These are phyloP conservation scores for Lepidocolaptes lacrymiger DNA, from an alignment of 2,797 vertebrate genomes.

Conservation along the genomic window DNA sequence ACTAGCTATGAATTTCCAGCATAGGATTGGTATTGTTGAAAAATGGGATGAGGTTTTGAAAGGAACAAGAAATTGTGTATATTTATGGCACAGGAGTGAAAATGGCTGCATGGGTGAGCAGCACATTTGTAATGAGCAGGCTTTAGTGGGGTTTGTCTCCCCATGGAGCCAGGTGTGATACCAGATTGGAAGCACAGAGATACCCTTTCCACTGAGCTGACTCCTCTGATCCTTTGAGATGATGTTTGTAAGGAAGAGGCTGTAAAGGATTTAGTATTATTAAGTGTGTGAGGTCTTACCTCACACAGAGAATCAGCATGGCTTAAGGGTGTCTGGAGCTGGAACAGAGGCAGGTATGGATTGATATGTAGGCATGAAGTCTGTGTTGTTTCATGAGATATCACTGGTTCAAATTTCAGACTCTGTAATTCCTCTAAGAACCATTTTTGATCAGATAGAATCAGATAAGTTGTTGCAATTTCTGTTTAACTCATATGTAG, in stretches of 20 bases:
- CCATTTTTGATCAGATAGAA: background rate
- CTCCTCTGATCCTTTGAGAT: background rate
- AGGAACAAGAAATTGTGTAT: background rate
- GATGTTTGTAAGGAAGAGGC: background rate
- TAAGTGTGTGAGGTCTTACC: background rate
- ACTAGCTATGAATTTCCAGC: background rate
- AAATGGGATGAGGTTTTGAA: background rate
- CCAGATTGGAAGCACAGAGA: background rate
- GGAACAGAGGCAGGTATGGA: background rate
- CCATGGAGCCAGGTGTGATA: background rate
- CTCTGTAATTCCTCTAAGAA: background rate
- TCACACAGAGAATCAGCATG: background rate
- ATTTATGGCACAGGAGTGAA: background rate
- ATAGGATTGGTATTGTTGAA: background rate
- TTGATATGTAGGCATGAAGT: background rate
- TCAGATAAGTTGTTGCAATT: background rate
- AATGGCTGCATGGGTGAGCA: slow-evolving; percentile 5
- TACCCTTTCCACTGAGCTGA: slow-evolving; percentile 1
- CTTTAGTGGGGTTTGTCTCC: background rate
- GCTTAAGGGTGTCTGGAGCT: background rate
- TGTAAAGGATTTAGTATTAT: background rate
- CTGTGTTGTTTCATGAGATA: slow-evolving; percentile 1
- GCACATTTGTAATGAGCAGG: background rate
- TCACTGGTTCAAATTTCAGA: background rate
- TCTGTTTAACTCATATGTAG: background rate